Conservation (phyloP, 2,113 vertebrate genomes). For the Notarius quadriscutis region DNA sequence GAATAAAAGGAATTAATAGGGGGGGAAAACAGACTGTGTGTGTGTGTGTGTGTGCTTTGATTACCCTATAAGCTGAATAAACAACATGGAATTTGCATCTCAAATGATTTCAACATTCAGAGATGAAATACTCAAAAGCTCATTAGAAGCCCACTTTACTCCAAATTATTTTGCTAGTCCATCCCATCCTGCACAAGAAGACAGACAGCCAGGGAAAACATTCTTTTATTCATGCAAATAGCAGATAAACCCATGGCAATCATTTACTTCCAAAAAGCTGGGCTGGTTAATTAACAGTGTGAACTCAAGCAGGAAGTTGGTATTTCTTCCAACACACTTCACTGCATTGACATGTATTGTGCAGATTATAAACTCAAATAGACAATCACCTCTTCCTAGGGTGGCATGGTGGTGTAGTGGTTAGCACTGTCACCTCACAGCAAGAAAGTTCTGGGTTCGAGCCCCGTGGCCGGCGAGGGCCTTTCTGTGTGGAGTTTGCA, state of each 20-base stretch:
- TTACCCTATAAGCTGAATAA: slow-evolving; percentile 33
- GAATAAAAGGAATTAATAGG: slow-evolving; percentile 23
- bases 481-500: too few species aligned
- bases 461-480: too few species aligned
- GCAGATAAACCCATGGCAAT: slow-evolving; percentile 59
- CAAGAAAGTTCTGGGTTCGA: too few species aligned
- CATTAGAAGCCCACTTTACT: slow-evolving; percentile 60
- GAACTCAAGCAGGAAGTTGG: slow-evolving; percentile 63
- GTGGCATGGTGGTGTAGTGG: slow-evolving; percentile 8
- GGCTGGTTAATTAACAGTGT: slow-evolving; percentile 63
- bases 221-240: slow-evolving; percentile 63
- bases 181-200: slow-evolving; percentile 51
- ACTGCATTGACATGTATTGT: not conserved
- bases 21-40: not conserved
- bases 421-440: too few species aligned
- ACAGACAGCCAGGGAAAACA: slow-evolving; percentile 49
- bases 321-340: slow-evolving; percentile 52
- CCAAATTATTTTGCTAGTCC: slow-evolving; percentile 53
- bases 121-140: slow-evolving; percentile 50
- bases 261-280: slow-evolving; percentile 53
- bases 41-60: slow-evolving; percentile 19
- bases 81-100: slow-evolving; percentile 45
- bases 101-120: slow-evolving; percentile 33
- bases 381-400: slow-evolving; percentile 42
- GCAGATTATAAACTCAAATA: slow-evolving; percentile 34